Conservation (phyloP, 2,888 invertebrate species). For the Brachypalpus laphriformis region DNA sequence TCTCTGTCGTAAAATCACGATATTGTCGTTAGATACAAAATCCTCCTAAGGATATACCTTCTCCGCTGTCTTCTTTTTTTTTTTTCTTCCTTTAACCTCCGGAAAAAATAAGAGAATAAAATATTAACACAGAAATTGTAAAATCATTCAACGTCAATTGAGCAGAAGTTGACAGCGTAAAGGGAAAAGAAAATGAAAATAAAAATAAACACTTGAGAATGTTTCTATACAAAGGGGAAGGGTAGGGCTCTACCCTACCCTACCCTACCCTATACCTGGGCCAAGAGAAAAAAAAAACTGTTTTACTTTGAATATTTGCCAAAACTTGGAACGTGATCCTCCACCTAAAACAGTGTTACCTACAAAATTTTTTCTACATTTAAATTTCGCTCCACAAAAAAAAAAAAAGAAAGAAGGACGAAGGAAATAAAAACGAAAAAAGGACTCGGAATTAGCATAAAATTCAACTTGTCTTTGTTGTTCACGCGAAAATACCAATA, state of each 20-base stretch:
- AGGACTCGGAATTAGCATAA: constrained; percentile 63
- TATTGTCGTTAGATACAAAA: constrained; percentile 44
- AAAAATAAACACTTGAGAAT: constrained; percentile 28
- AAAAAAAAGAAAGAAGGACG: background rate
- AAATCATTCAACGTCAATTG: constrained; percentile 71
- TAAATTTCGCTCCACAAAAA: constrained; percentile 8
- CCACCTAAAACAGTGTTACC: constrained; percentile 50
- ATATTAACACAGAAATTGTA: constrained; percentile 71
- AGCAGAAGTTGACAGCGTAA: constrained; percentile 51
- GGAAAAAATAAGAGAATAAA: constrained; percentile 36
- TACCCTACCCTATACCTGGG: too few species aligned
- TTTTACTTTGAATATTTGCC: constrained; percentile 11
- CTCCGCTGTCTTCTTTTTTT: too few species aligned
- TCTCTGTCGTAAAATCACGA: constrained; percentile 60
- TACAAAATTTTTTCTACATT: constrained; percentile 39
- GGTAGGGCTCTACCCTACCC: background rate
- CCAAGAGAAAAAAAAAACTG: too few species aligned
- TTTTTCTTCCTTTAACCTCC: background rate
- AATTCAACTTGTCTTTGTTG: constrained; percentile 42
- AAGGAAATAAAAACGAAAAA: background rate
- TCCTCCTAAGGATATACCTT: background rate
- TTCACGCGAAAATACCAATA: constrained; percentile 50
- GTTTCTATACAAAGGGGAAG: background rate
- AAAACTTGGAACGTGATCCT: constrained; percentile 56
- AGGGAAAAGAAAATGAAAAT: background rate